Conservation (phyloP, 2,113 vertebrate species). For the Rafetus swinhoei region DNA sequence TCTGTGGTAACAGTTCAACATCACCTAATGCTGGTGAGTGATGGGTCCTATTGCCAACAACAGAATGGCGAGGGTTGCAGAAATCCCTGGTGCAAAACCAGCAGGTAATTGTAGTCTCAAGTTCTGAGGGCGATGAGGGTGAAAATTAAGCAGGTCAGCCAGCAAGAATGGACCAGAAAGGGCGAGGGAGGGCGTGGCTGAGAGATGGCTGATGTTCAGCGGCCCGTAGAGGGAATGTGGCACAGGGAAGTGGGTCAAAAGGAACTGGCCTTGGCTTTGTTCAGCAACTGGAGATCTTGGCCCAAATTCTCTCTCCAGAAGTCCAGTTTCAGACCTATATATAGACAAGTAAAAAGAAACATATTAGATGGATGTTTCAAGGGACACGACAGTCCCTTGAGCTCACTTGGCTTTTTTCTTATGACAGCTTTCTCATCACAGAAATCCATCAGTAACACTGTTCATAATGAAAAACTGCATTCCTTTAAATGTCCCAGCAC, state of each 20-base stretch:
- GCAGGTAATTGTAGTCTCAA: neutral
- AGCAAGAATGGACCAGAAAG: neutral
- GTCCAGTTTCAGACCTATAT: neutral
- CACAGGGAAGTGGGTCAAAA: neutral
- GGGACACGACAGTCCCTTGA: neutral
- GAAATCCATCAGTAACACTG: neutral
- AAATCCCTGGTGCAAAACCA: neutral
- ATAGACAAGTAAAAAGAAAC: neutral
- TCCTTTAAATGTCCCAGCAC: neutral
- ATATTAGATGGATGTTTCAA: neutral
- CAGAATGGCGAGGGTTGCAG: neutral
- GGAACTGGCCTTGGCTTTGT: neutral
- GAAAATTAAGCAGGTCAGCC: neutral
- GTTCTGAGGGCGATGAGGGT: neutral
- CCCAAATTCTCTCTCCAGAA: neutral
- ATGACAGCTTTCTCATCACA: neutral
- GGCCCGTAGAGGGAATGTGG: neutral
- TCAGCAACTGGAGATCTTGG: neutral
- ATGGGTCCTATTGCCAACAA: neutral
- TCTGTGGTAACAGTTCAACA: neutral
- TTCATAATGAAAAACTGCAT: neutral
- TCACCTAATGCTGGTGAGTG: neutral
- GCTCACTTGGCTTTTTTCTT: neutral
- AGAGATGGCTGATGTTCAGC: neutral
- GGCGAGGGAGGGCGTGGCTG: neutral